Percentiles rank a stretch among this genome's conserved stretches.
phyloP scores from a whole-genome alignment of 2,797 vertebrate species.

The Hypotaenidia okinawae region DNA sequence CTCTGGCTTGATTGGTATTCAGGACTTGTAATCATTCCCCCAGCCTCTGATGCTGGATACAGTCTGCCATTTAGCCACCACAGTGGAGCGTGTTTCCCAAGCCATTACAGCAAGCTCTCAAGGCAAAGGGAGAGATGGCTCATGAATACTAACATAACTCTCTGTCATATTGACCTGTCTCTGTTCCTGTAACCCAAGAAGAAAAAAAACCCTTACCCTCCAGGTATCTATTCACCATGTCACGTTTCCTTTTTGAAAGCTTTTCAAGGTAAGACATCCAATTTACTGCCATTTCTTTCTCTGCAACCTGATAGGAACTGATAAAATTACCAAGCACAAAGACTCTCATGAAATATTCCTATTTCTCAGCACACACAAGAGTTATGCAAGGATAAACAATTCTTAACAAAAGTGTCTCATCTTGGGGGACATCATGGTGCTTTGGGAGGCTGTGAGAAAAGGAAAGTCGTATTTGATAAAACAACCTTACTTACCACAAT shows the following conservation, averaged over 20 bases:
- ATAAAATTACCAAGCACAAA: constrained; percentile 44
- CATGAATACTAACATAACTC: constrained; percentile 38
- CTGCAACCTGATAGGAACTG: constrained; percentile 28
- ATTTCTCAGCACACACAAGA: constrained; percentile 25
- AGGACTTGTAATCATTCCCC: not conserved
- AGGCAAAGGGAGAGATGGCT: constrained; percentile 16
- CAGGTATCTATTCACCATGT: constrained; percentile 36
- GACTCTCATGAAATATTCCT: constrained; percentile 40
- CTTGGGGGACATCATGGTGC: not conserved
- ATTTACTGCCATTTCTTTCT: constrained; percentile 55
- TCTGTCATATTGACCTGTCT: constrained; percentile 51
- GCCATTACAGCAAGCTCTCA: constrained; percentile 13
- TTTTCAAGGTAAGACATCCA: constrained; percentile 57
- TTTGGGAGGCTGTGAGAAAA: not conserved
- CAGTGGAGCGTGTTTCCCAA: constrained; percentile 8
- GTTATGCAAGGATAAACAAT: constrained; percentile 52
- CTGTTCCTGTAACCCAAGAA: constrained; percentile 18
- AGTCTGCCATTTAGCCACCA: constrained; percentile 55
- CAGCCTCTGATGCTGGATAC: not conserved
- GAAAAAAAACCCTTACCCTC: not conserved
- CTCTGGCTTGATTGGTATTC: constrained; percentile 14
- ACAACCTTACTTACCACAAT: not conserved
- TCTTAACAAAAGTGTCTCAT: constrained; percentile 13
- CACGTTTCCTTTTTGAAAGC: constrained; percentile 46
- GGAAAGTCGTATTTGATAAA: not conserved